Evolutionary conservation across 2,113 vertebrate genomes (phyloP), one percentile per base, ranked within the genome.

Genomic region (Pteronura brasiliensis): DNA sequence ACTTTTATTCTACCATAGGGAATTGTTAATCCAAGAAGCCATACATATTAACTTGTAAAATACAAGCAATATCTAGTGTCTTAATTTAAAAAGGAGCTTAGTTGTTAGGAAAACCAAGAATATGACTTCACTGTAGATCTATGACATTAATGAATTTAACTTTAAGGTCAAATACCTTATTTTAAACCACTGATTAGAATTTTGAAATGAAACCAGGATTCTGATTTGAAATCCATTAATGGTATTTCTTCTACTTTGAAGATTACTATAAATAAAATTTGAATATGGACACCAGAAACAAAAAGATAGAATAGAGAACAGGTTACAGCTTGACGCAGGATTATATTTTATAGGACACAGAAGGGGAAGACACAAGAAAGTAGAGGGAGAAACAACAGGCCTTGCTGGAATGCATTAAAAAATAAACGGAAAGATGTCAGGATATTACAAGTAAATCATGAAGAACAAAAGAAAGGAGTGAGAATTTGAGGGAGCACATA

Each of bases 231-330:
- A 97, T 91, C 72, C 83, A 21, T 93, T 80, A 93, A 84, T 63
- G 8, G 42, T 80, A 27, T 80, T 94, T 96, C 47, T 39, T 97
- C 42, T 88, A 95, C 59, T 90, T 92, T 93, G 44, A 95, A 91
- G 52, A 61, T 86, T 65, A 47, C 9, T 77, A 55, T 86, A 57
- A 84, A 80, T 7, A 93, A 92, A 95, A 89, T 57, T 49, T 92
- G 61, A 76, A 92, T 44, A 80, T 1, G 89, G 47, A 76, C 6
- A 74, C 5, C 67, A 95, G n/a, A 89, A 94, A 97, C 25, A 77
- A 93, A 96, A 95, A 52, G 18, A 55, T 18, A 52, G 15, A 52
- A 0, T 27, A 85, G 21, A 72, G 90, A 86, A 79, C 0, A 85
- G n/a, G 20, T 29, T 65, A 49, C 31, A 76, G 74, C 55, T 74